These are phyloP conservation scores for Alca torda DNA, from an alignment of 2,797 vertebrate species.

Conservation along the genomic window DNA sequence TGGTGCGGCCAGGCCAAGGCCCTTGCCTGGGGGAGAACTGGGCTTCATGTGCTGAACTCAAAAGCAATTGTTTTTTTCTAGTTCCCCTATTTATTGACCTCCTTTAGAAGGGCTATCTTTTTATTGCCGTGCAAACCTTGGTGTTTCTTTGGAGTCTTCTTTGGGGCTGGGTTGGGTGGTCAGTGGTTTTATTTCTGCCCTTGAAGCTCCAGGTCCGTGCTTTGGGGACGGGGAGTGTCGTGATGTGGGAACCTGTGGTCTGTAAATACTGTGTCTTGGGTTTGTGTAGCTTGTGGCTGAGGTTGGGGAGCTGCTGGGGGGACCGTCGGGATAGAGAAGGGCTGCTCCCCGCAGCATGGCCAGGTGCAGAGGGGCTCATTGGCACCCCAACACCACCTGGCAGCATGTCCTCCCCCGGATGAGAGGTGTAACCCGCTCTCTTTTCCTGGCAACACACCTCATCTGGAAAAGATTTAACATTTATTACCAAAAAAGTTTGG, in stretches of 20 bases:
- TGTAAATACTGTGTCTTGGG: slow-evolving; percentile 74
- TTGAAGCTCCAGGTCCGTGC: slow-evolving; percentile 32
- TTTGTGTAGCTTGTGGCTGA: slow-evolving; percentile 43
- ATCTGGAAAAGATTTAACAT: slow-evolving; percentile 60
- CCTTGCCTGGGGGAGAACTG: neutral
- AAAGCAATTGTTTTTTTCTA: slow-evolving; percentile 79
- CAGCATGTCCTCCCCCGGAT: neutral
- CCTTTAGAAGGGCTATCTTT: slow-evolving; percentile 83
- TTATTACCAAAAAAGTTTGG: slow-evolving; percentile 76
- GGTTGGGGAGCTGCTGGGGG: neutral
- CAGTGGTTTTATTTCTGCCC: slow-evolving; percentile 16
- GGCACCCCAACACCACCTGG: neutral
- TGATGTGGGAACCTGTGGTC: slow-evolving; percentile 42
- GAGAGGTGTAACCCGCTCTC: neutral
- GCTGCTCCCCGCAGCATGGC: neutral
- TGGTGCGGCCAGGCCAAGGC: neutral
- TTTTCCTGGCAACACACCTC: neutral
- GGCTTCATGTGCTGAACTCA: slow-evolving; percentile 60
- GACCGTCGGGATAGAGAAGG: neutral
- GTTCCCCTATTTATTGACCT: slow-evolving; percentile 80
- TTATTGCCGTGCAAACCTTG: slow-evolving; percentile 68
- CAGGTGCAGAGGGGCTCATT: neutral
- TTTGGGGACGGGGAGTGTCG: slow-evolving; percentile 38
- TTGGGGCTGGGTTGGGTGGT: neutral
- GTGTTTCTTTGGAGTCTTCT: slow-evolving; percentile 40